Conservation (phyloP, 2,797 vertebrate genomes). For the Leptodactylus fallax region DNA sequence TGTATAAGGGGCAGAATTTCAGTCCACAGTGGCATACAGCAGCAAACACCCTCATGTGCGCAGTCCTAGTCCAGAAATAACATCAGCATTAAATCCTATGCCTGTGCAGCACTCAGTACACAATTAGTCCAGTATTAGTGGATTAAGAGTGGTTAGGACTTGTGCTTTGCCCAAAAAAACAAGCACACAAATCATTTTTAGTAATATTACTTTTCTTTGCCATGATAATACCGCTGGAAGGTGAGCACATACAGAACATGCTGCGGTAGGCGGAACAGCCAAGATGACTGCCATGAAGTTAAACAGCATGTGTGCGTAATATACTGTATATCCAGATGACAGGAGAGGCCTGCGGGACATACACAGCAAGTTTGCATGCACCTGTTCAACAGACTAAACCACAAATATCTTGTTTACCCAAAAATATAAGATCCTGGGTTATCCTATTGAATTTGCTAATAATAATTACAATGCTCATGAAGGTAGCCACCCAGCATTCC, state of each 20-base stretch:
- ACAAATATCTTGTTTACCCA: too few species aligned
- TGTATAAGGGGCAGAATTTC: slow-evolving; percentile 11
- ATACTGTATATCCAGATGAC: not conserved
- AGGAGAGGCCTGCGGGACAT: not conserved
- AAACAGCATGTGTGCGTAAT: not conserved
- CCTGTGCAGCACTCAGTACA: slow-evolving; percentile 34
- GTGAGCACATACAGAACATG: slow-evolving; percentile 10
- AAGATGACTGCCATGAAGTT: not conserved
- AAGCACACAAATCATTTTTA: slow-evolving; percentile 42
- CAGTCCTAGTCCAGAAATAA: slow-evolving; percentile 13
- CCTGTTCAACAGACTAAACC: not conserved
- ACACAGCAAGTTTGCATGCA: not conserved
- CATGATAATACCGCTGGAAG: slow-evolving; percentile 33
- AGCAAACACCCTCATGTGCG: slow-evolving; percentile 20
- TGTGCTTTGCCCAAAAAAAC: slow-evolving; percentile 20
- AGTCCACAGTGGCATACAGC: slow-evolving; percentile 13
- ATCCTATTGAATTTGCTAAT: too few species aligned
- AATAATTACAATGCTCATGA: too few species aligned
- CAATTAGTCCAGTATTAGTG: slow-evolving; percentile 24
- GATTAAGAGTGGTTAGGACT: slow-evolving; percentile 32
- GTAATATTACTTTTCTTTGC: slow-evolving; percentile 26
- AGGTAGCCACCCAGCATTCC: too few species aligned
- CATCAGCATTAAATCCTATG: slow-evolving; percentile 13
- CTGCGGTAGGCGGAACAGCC: not conserved
- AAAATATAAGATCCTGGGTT: not conserved